A percentile compares a stretch with the other conserved stretches of the same genome.
Evolutionary conservation across 2,797 vertebrate genomes (phyloP).

Genomic region (Eulemur mongoz): DNA sequence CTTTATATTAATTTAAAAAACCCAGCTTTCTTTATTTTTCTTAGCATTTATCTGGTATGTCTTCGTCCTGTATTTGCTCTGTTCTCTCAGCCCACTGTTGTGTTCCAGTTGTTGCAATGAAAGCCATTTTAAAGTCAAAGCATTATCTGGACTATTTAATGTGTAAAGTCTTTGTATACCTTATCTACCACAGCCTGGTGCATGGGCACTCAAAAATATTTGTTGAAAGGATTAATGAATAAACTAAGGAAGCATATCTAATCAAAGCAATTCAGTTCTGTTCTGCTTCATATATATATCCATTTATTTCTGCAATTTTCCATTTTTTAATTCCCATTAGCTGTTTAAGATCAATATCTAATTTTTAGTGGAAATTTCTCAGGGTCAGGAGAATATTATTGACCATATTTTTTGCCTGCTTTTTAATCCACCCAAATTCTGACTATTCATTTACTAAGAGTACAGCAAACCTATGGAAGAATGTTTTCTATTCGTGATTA

Average conservation of each 20-base stretch:
- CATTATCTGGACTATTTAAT: background rate
- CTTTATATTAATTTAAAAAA: background rate
- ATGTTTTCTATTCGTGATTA: background rate
- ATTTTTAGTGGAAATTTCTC: background rate
- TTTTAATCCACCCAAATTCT: background rate
- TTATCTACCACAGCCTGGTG: background rate
- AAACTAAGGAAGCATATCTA: background rate
- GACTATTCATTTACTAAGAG: background rate
- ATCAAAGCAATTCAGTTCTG: background rate
- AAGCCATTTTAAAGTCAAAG: background rate
- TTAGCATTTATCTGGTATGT: background rate
- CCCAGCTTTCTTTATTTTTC: background rate
- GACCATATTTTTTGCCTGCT: background rate
- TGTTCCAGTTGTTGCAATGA: background rate
- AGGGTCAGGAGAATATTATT: background rate
- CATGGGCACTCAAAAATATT: background rate
- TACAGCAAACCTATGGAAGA: background rate
- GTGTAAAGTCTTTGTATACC: background rate
- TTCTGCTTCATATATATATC: background rate
- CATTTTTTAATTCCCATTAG: background rate
- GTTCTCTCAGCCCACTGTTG: background rate
- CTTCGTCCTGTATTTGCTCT: background rate
- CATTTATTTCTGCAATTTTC: background rate
- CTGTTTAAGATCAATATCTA: constrained; percentile 13
- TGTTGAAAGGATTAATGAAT: background rate